Base-by-base conservation (phyloP, 2,113 vertebrate species). In the Alouatta palliata region DNA sequence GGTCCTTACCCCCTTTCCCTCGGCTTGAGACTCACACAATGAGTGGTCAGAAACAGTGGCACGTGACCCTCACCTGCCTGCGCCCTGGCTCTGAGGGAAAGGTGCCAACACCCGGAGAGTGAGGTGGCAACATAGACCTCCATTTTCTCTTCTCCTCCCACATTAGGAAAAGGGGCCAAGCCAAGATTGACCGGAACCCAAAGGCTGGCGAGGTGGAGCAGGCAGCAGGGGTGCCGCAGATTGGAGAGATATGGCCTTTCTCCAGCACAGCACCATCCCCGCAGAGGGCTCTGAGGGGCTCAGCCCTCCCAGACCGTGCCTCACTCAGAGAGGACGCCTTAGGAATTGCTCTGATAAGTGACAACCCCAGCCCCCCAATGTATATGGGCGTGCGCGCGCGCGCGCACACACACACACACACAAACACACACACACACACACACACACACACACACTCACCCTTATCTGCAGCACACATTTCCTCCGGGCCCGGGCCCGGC, bases 351-450 rank as follows among this genome's bases (percentile, higher is more conserved):
- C 49, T 61, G 21, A 16, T 71, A 66, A 54, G 54, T 49, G 17
- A 43, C 47, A 64, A 25, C 82, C 37, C 12, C 13, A 0, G 21
- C 8, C 23, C 12, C 32, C 1, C 37, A 0, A 12, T 14, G 30
- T 14, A 30, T 27, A 32, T 7, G 30, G 3, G 27, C 10, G 4
- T 45, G 20, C 2, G 23, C 13, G 32, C 2, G 0, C 37, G 8
- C 12, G 8, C 37, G 2, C 45, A 20, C 32, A 40, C 6, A 0
- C 37, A 3, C 3, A 49, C 23, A 3, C 25, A 8, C n/a, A 21
- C 54, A 8, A 35, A 14, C 54, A 0, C n/a, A n/a, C n/a, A n/a
- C n/a, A n/a, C n/a, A n/a, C n/a, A n/a, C n/a, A n/a, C 6, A 2
- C 27, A 7, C 56, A 27, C 75, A 20, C 32, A 6, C 27, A 8